Base-by-base conservation (phyloP, 1,140 invertebrate genomes). In the Sycophila sp. region DNA sequence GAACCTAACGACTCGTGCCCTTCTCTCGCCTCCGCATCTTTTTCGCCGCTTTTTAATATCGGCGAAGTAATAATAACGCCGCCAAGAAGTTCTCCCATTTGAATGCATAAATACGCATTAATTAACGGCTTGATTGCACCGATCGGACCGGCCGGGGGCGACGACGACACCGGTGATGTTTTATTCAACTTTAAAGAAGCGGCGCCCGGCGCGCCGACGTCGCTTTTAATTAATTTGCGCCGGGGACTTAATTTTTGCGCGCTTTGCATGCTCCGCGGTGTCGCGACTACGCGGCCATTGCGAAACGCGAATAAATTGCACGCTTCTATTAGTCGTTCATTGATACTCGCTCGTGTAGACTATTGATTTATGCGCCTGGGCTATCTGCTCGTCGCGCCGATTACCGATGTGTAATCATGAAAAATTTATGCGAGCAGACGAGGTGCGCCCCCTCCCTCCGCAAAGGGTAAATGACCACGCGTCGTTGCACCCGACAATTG, bases 161-260 rank as follows among this genome's bases (percentile, higher is more conserved):
- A 3, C 8, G 11, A 11, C 36, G 24, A 32, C 28, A 45, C n/a
- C 0, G 4, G 11, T n/a, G 10, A 62, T 69, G 36, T 69, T 69
- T 68, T 68, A 58, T 49, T 69, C 42, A 60, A 51, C 60, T 69
- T 69, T 53, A 60, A 51, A 42, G 32, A 60, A 22, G 53, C 47
- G 6, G 3, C 19, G 5, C 10, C 32, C 24, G 5, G 26, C 1
- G 6, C 30, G 17, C 15, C 28, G 8, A 13, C 51, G 53, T 5
- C 5, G 26, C 28, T 22, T 69, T 62, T 69, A 55, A 60, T 69
- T 42, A 53, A 69, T 69, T 55, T 62, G 22, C 58, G 49, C 55
- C n/a, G n/a, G 49, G 42, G 28, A 49, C 38, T 47, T 58, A 28
- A 49, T 58, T 58, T 47, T 58, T 51, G 19, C 66, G 55, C 24